A percentile compares a stretch with the other conserved stretches of the same genome.
Conservation (phyloP, 1,140 invertebrate species). For the Drosophila chauvacae region DNA sequence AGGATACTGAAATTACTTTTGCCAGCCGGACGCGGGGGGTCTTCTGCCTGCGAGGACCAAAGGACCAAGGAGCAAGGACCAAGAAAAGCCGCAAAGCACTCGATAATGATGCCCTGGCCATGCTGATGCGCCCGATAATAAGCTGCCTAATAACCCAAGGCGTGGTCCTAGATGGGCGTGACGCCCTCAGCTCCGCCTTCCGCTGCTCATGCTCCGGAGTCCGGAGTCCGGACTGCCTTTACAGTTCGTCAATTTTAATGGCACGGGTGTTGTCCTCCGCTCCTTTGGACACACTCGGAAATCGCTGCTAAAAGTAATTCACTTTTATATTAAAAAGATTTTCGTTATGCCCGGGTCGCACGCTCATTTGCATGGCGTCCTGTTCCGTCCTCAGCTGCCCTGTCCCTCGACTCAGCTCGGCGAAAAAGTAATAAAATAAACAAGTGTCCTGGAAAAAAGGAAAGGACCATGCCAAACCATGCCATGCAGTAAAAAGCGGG, state of each 20-base stretch:
- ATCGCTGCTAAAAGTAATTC: constrained; percentile 82
- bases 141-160: constrained; percentile 79
- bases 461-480: constrained; percentile 48
- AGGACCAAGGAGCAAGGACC: not conserved
- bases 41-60: not conserved
- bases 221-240: constrained; percentile 47
- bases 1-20: constrained; percentile 41
- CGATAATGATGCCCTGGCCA: constrained; percentile 72
- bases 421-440: constrained; percentile 81
- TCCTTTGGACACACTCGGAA: constrained; percentile 67
- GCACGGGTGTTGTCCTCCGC: constrained; percentile 21
- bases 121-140: constrained; percentile 68
- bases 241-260: constrained; percentile 84
- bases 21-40: constrained; percentile 20
- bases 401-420: constrained; percentile 34
- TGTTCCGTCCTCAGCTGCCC: not conserved
- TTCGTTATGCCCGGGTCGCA: constrained; percentile 43
- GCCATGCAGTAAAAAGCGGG: constrained; percentile 37
- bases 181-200: not conserved
- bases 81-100: constrained; percentile 71
- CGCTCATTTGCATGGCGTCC: constrained; percentile 48
- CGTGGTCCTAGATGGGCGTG: constrained; percentile 36
- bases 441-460: constrained; percentile 66
- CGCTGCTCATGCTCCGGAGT: constrained; percentile 1
- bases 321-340: constrained; percentile 83